These are phyloP conservation scores for Zygaena filipendulae DNA, from an alignment of 2,888 invertebrate genomes.

Conservation along the genomic window DNA sequence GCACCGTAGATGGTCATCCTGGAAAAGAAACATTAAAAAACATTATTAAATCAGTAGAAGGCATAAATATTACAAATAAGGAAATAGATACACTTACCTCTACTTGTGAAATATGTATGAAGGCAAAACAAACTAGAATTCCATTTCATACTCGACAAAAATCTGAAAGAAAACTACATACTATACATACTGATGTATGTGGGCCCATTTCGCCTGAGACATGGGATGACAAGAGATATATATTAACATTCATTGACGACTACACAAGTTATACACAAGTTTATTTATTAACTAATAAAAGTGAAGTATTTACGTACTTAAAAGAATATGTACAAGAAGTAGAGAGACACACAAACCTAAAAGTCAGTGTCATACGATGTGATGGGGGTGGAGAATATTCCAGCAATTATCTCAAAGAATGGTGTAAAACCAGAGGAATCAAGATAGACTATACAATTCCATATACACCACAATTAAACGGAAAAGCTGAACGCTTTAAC, in stretches of 20 bases:
- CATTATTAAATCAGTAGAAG: constrained; percentile 2
- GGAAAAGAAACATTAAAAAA: constrained; percentile 3
- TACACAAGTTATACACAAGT: constrained; percentile 10
- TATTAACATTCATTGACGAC: constrained; percentile 13
- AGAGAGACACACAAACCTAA: neutral
- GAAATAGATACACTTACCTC: constrained; percentile 2
- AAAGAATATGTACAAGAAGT: neutral
- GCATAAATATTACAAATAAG: constrained; percentile 2
- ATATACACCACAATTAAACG: constrained; percentile 10
- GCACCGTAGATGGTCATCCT: constrained; percentile 6
- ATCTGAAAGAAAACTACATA: constrained; percentile 1
- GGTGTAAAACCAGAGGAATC: neutral
- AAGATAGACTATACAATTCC: constrained; percentile 1
- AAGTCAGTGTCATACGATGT: neutral
- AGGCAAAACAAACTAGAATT: constrained; percentile 3
- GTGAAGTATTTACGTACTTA: neutral
- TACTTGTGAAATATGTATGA: constrained; percentile 4
- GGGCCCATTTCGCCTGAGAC: constrained; percentile 13
- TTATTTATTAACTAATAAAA: neutral
- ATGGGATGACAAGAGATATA: constrained; percentile 16
- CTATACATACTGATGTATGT: neutral
- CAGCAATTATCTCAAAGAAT: constrained; percentile 4
- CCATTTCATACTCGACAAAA: neutral
- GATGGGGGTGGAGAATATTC: neutral
- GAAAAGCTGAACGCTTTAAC: constrained; percentile 9